These are phyloP conservation scores for Neolamprologus fasciatus DNA, from an alignment of 2,113 vertebrate species.

Conservation along the genomic window DNA sequence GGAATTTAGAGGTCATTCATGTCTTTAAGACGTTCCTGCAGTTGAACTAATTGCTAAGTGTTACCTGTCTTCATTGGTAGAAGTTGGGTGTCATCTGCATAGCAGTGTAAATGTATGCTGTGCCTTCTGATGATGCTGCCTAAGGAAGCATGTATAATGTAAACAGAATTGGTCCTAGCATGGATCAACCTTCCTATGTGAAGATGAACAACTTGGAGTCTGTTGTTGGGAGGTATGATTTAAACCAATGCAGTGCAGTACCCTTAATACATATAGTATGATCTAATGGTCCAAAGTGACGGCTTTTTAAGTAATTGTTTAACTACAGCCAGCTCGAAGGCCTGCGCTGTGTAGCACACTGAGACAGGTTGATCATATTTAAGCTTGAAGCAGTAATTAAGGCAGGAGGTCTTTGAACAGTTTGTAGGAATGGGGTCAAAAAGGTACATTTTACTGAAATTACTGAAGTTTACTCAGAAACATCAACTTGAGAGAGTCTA, in stretches of 20 bases:
- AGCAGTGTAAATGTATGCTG: neutral
- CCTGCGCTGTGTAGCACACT: neutral
- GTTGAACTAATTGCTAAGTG: neutral
- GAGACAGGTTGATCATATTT: neutral
- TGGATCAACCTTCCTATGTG: neutral
- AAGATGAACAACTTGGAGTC: neutral
- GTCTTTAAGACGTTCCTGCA: neutral
- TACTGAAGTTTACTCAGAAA: neutral
- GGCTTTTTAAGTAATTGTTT: neutral
- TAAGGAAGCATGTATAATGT: neutral
- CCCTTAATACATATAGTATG: neutral
- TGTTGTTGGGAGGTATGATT: neutral
- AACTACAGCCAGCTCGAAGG: neutral
- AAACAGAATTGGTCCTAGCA: neutral
- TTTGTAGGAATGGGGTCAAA: neutral
- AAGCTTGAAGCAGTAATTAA: neutral
- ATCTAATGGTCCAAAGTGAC: neutral
- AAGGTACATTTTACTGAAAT: neutral
- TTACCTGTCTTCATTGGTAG: neutral
- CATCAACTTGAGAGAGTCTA: neutral
- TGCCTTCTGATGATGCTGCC: neutral
- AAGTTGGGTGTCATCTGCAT: neutral
- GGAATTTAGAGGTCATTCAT: neutral
- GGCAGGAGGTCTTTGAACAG: fast-evolving
- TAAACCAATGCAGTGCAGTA: neutral